Evolutionary conservation across 2,113 vertebrate species (phyloP), one percentile per base, ranked within the genome.

Genomic region (Silurus glanis): DNA sequence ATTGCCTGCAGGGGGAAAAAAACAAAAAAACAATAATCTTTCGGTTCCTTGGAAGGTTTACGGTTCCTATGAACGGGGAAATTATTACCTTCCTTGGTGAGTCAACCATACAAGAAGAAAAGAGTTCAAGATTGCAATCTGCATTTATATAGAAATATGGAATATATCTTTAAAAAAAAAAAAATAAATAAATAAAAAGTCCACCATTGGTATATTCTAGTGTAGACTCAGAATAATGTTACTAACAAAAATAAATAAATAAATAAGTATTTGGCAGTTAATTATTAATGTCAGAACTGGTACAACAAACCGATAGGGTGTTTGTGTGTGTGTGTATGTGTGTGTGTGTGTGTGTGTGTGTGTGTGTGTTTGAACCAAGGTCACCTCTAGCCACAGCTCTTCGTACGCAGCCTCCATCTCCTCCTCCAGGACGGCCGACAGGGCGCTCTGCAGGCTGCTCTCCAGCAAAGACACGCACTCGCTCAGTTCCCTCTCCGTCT

Each of bases 351-450:
- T 2, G 37, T 37, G 37, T 37, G 37, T 37, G 37, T 37, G 37
- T 45, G 45, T 72, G 37, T 72, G 64, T 49, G 80, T 58, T 19
- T 66, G 19, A 55, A 53, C 55, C 59, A 82, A 71, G 25, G 78
- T 69, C 88, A 98, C 97, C 95, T 98, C 96, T 49, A 92, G 89
- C 97, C 97, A 98, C 0, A 98, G 91, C 6, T 96, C 94, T 81
- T 95, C 96, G 19, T 91, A 99, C 8, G 91, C 95, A 9, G 94
- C 94, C 93, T 97, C 97, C 97, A 98, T 98, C 93, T 99, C 97
- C 23, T 94, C 95, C 94, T 97, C 95, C 86, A 99, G 92, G 90
- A 97, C 95, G 80, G 93, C 94, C 80, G 97, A 97, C 85, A 99
- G 95, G 85, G 93, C 95, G 90, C 92, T 92, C 91, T 91, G 94